Conservation (phyloP, 2,797 vertebrate genomes). For the Sebastes umbrosus region DNA sequence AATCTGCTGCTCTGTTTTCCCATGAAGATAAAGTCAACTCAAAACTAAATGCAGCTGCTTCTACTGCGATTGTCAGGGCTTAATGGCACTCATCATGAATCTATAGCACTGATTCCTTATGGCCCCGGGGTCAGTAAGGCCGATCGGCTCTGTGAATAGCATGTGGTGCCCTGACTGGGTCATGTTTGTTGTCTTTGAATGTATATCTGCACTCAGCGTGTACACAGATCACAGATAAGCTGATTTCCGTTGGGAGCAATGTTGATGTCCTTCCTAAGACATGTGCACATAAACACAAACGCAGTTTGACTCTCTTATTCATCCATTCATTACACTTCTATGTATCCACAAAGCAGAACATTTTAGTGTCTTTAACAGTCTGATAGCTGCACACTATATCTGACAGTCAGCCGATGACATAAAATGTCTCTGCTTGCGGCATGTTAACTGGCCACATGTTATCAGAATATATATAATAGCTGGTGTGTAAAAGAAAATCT, state of each 20-base stretch:
- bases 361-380: not conserved
- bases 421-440: not conserved
- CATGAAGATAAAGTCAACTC: conserved; percentile 29
- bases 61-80: conserved; percentile 15
- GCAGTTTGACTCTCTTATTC: not conserved
- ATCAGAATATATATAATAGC: not conserved
- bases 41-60: conserved; percentile 47
- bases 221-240: conserved; percentile 46
- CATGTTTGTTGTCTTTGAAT: conserved; percentile 55
- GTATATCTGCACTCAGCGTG: conserved; percentile 32
- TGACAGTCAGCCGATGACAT: not conserved
- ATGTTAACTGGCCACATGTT: not conserved
- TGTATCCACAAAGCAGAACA: not conserved
- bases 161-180: conserved; percentile 3
- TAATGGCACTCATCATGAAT: conserved; percentile 28
- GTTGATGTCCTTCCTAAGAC: not conserved
- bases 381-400: not conserved
- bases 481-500: not conserved
- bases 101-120: not conserved
- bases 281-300: not conserved
- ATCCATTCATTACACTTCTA: not conserved
- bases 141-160: conserved; percentile 14
- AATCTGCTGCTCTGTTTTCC: conserved; percentile 45
- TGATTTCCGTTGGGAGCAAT: conserved; percentile 15
- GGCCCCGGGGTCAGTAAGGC: not conserved